These are phyloP conservation scores for Gryllus longicercus DNA, from an alignment of 2,888 invertebrate genomes.

Conservation along the genomic window DNA sequence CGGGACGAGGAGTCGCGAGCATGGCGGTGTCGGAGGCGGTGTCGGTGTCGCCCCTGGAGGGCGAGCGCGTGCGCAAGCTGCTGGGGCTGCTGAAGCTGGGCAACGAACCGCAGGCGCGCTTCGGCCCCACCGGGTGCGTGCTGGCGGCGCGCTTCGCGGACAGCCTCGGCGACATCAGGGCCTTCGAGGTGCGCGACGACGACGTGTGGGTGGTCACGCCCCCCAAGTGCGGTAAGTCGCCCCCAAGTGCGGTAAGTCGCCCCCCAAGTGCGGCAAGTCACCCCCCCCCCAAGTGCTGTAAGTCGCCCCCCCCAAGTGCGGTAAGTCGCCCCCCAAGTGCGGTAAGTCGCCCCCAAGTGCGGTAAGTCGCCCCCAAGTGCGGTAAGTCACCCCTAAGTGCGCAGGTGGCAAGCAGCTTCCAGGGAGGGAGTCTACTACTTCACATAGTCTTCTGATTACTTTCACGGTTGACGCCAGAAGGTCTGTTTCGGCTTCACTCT, in stretches of 20 bases:
- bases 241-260: too few species aligned
- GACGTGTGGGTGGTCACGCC: conserved; percentile 9
- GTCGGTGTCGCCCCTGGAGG: background rate
- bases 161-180: background rate
- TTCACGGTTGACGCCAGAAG: too few species aligned
- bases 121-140: background rate
- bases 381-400: too few species aligned
- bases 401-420: too few species aligned
- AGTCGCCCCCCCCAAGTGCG: too few species aligned
- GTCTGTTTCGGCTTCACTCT: too few species aligned
- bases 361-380: too few species aligned
- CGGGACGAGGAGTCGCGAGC: too few species aligned
- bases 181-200: background rate
- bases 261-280: too few species aligned
- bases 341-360: background rate
- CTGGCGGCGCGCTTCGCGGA: background rate
- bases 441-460: too few species aligned
- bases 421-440: too few species aligned
- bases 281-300: background rate
- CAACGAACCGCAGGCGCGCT: background rate
- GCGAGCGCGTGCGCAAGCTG: background rate
- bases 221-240: background rate
- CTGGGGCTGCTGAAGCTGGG: background rate
- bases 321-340: background rate
- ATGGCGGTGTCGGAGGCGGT: too few species aligned